Base-by-base conservation (phyloP, 2,888 invertebrate genomes). In the Corbicula japonica region DNA sequence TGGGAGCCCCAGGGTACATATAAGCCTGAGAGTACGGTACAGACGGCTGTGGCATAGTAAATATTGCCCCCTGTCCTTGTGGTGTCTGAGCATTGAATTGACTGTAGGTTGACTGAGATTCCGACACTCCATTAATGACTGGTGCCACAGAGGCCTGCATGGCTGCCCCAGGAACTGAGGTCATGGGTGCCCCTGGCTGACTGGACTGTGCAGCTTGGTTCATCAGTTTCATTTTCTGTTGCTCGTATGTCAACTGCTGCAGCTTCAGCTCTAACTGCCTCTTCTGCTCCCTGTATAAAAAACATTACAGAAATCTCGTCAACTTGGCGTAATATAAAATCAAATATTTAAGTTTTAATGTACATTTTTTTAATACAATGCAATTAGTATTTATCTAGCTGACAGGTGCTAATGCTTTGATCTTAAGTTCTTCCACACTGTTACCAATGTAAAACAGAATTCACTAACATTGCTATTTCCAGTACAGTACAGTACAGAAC, bases 191-290 rank as follows among this genome's bases (percentile, higher is more conserved):
- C 15, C 1, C 23, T 30, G 26, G 66, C 23, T 52, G 62, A 26
- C 71, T 70, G 3, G 60, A 18, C 15, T 44, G 48, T 30, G 23
- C 46, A 5, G 62, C 62, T 30, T 61, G 38, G 50, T 28, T 58
- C 0, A 44, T 54, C 26, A 74, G 3, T 26, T 70, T 61, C 26
- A 86, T 66, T 26, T 76, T 80, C 56, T 80, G 80, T 32, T 87
- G 85, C 69, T 87, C 85, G 28, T 83, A 72, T 41, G 84, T 85
- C n/a, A 86, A 73, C 65, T 87, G 84, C 60, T 76, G 83, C 8
- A 89, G 83, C 50, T 85, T 87, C 35, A 74, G 69, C 58, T 89
- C 89, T n/a, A 89, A 74, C 58, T 86, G 84, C 66, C 84, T 60
- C 54, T 87, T 88, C 76, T 89, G 87, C 61, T 86, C 86, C 56